These are phyloP conservation scores for Chanos chanos DNA, from an alignment of 2,797 vertebrate genomes.

Conservation along the genomic window DNA sequence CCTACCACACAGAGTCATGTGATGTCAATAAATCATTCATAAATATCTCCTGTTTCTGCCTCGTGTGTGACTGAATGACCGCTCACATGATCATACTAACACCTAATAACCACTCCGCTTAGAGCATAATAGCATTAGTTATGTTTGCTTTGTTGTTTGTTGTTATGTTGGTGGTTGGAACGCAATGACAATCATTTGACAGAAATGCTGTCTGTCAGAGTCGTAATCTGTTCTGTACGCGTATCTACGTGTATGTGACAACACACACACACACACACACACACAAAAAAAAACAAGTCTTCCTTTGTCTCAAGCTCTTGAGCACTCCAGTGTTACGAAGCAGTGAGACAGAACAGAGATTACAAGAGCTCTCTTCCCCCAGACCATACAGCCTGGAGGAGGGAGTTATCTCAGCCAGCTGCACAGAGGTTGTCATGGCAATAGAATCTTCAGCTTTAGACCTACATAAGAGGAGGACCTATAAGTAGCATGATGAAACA, in stretches of 20 bases:
- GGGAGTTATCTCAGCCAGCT: slow-evolving; percentile 42
- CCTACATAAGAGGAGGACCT: slow-evolving; percentile 26
- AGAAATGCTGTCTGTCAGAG: no score
- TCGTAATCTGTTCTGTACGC: no score
- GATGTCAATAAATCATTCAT: slow-evolving; percentile 41
- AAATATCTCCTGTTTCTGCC: slow-evolving; percentile 22
- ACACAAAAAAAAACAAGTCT: no score
- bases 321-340: not conserved
- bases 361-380: slow-evolving; percentile 16
- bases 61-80: not conserved
- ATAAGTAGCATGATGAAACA: slow-evolving; percentile 26
- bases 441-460: slow-evolving; percentile 51
- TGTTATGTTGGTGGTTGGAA: no score
- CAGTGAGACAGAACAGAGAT: slow-evolving; percentile 11
- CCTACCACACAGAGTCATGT: slow-evolving; percentile 20
- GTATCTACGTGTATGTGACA: no score
- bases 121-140: no score
- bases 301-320: not conserved
- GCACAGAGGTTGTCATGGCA: slow-evolving; percentile 56
- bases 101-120: no score
- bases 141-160: no score
- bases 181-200: no score
- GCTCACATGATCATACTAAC: no score
- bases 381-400: slow-evolving; percentile 18
- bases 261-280: no score